Evolutionary conservation across 2,888 invertebrate genomes (phyloP).

Genomic region (Polymixis lichenea): DNA sequence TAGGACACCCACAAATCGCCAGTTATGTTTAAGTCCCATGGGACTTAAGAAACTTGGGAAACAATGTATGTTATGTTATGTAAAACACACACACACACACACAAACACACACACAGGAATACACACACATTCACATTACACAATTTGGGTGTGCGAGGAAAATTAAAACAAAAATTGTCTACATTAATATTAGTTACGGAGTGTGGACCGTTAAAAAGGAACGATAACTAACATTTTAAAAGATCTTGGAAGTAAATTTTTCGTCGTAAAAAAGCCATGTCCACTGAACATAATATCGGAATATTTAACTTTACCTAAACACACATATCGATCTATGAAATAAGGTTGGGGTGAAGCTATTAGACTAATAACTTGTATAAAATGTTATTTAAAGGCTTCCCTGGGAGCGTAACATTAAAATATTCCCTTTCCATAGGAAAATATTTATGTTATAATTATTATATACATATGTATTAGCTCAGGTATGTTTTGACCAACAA

Average conservation of each 20-base stretch:
- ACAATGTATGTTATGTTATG: too few relatives aligned
- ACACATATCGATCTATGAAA: constrained; percentile 35
- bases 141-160: not conserved
- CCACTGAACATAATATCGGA: constrained; percentile 10
- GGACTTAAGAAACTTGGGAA: too few relatives aligned
- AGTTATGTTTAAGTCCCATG: too few relatives aligned
- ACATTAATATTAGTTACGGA: not conserved
- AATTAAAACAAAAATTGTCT: not conserved
- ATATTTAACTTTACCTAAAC: constrained; percentile 15
- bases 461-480: not conserved
- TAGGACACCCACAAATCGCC: too few relatives aligned
- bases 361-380: constrained; percentile 25
- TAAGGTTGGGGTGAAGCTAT: constrained; percentile 33
- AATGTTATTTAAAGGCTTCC: constrained; percentile 18
- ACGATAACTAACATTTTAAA: not conserved
- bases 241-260: not conserved
- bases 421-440: not conserved
- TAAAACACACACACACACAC: too few relatives aligned
- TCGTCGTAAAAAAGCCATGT: not conserved
- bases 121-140: too few relatives aligned
- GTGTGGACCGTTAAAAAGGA: not conserved
- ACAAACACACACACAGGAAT: too few relatives aligned
- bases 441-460: constrained; percentile 2
- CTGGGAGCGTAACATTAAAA: not conserved
- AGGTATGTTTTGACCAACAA: constrained; percentile 19